Base-by-base conservation (phyloP, 2,113 vertebrate genomes). In the Ciconia boyciana region DNA sequence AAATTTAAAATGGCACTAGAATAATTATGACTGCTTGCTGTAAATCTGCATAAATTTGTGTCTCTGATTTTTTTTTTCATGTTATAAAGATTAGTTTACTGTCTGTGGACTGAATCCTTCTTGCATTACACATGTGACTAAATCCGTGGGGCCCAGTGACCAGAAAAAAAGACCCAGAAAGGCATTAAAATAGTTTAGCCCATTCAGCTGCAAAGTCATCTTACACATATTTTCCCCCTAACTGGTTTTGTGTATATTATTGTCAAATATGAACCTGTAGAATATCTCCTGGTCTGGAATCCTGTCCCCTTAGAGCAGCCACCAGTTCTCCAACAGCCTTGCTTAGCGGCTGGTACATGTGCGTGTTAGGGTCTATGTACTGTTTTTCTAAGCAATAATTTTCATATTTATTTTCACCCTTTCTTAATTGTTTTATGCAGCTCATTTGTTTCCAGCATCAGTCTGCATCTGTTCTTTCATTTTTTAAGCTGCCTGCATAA, bases 251-350 rank as follows among this genome's bases (percentile, higher is more conserved):
- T 78, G 16, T 70, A 77, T 88, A 6, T 70, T 85, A 28, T 68
- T 86, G 91, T 94, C 82, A 93, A 88, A 80, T 78, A n/a, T 44
- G 68, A 94, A 88, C 77, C 84, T 96, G 95, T 87, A 90, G 46
- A 95, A 51, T 68, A 60, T 94, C 71, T 93, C 39, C 87, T 64
- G 70, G 13, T 65, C 68, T 94, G 94, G 62, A 89, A 77, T 89
- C 78, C 31, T 19, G 15, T 79, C 43, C 29, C 60, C 41, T 70
- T 16, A 8, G 78, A 94, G 51, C 41, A 85, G 44, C 13, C 58
- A 48, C 75, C 57, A 72, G 81, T 11, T 93, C 57, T 89, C 13
- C 71, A 93, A 80, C 39, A 91, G 62, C 75, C 32, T 88, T 94
- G 41, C 69, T 44, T 8, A 39, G 57, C 1, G 28, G 20, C 49